phyloP scores from a whole-genome alignment of 30 jellyfish, hydroid and myxozoan genomes.

The Hydractinia symbiolongicarpus region DNA sequence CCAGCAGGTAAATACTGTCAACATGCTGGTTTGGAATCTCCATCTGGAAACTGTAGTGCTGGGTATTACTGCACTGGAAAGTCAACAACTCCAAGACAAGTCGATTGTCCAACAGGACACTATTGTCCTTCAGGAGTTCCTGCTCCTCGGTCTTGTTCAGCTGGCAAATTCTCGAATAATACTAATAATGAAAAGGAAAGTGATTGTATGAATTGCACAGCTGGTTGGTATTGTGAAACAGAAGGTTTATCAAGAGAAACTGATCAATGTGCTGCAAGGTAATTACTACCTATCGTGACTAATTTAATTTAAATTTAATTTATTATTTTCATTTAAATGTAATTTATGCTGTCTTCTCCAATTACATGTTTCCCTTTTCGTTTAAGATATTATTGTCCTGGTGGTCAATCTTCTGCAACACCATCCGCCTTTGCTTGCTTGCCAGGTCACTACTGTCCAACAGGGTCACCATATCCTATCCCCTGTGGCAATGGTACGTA shows the following conservation, averaged over 20 bases:
- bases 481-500: slow-evolving; percentile 91
- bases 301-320: background rate
- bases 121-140: slow-evolving; percentile 73
- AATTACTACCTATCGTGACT: background rate
- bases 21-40: slow-evolving; percentile 69
- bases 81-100: slow-evolving; percentile 62
- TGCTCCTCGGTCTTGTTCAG: slow-evolving; percentile 55
- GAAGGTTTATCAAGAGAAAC: slow-evolving; percentile 38
- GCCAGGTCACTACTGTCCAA: slow-evolving; percentile 84
- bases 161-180: slow-evolving; percentile 76
- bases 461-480: slow-evolving; percentile 47
- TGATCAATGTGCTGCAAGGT: slow-evolving; percentile 57
- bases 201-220: slow-evolving; percentile 71
- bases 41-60: slow-evolving; percentile 78
- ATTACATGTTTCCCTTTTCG: background rate
- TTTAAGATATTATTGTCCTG: slow-evolving; percentile 85
- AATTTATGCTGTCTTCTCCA: too few species aligned
- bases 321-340: background rate
- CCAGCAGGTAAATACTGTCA: slow-evolving; percentile 78
- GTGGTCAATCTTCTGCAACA: slow-evolving; percentile 70
- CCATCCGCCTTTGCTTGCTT: slow-evolving; percentile 70
- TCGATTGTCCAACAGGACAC: slow-evolving; percentile 73
- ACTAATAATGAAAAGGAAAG: slow-evolving; percentile 30
- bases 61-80: slow-evolving; percentile 74
- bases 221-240: slow-evolving; percentile 67